Percentiles rank a stretch among this genome's conserved stretches.
Conservation (phyloP, 2,888 invertebrate genomes). For the Leptura quadrifasciata region DNA sequence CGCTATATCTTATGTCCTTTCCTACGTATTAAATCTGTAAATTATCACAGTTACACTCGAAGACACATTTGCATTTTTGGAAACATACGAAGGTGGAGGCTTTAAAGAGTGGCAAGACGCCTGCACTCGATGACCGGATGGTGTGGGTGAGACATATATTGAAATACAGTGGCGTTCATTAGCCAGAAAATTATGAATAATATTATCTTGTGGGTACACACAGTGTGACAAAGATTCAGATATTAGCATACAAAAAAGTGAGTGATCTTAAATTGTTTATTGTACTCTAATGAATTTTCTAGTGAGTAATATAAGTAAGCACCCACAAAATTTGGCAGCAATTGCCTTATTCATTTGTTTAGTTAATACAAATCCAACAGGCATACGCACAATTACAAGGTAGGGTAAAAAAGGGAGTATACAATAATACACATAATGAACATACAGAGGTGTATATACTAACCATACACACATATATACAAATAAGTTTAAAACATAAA, state of each 20-base stretch:
- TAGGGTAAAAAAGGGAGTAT: too few species aligned
- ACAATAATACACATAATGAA: too few species aligned
- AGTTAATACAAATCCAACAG: too few species aligned
- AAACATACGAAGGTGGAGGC: slow-evolving; percentile 51
- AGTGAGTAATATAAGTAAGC: too few species aligned
- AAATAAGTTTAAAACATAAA: too few species aligned
- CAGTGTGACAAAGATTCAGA: neutral
- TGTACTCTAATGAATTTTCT: too few species aligned
- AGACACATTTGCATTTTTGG: slow-evolving; percentile 57
- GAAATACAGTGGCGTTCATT: slow-evolving; percentile 42
- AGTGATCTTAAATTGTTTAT: too few species aligned
- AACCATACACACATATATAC: too few species aligned
- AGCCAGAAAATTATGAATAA: neutral
- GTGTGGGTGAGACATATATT: slow-evolving; percentile 51
- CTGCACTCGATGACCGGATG: slow-evolving; percentile 50
- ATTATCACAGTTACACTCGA: slow-evolving; percentile 52
- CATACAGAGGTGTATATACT: too few species aligned
- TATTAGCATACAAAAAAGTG: neutral
- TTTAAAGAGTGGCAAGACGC: slow-evolving; percentile 45
- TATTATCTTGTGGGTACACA: neutral
- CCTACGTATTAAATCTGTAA: slow-evolving; percentile 53
- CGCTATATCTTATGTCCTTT: slow-evolving; percentile 52
- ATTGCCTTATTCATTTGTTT: too few species aligned
- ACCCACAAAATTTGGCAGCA: too few species aligned
- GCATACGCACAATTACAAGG: too few species aligned